Evolutionary conservation across 2,113 vertebrate genomes (phyloP).

Genomic region (Sinosuthora webbiana): DNA sequence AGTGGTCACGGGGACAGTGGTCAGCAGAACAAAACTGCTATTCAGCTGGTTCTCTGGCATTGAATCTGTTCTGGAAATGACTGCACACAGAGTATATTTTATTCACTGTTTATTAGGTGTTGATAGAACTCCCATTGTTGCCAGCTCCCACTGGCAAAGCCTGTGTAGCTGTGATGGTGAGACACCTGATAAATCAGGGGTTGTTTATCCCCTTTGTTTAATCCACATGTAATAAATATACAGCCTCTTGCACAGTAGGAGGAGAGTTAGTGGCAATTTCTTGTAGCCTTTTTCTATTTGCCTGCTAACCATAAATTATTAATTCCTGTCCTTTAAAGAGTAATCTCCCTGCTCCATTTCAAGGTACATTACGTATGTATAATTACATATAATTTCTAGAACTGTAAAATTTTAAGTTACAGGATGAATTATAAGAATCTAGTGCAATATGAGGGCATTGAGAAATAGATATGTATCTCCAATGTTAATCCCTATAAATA

Average conservation of each 20-base stretch:
- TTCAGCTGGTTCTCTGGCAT: neutral
- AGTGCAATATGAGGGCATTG: neutral
- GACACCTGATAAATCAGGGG: neutral
- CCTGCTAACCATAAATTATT: conserved; percentile 3
- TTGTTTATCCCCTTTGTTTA: neutral
- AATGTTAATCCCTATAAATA: neutral
- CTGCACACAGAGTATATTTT: neutral
- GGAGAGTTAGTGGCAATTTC: neutral
- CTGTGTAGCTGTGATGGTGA: neutral
- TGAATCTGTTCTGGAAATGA: neutral
- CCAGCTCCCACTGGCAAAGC: neutral
- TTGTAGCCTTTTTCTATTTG: neutral
- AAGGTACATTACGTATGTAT: neutral
- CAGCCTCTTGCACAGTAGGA: neutral
- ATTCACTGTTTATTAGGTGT: neutral
- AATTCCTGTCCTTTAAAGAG: conserved; percentile 13
- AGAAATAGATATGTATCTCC: neutral
- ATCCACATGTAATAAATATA: neutral
- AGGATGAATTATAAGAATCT: neutral
- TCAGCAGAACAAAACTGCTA: neutral
- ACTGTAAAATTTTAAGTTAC: neutral
- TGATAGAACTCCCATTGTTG: neutral
- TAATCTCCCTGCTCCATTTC: neutral
- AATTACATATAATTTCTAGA: neutral
- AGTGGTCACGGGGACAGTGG: neutral